Evolutionary conservation across 2,797 vertebrate species (phyloP), one percentile per base, ranked within the genome.

Genomic region (Paguma larvata): DNA sequence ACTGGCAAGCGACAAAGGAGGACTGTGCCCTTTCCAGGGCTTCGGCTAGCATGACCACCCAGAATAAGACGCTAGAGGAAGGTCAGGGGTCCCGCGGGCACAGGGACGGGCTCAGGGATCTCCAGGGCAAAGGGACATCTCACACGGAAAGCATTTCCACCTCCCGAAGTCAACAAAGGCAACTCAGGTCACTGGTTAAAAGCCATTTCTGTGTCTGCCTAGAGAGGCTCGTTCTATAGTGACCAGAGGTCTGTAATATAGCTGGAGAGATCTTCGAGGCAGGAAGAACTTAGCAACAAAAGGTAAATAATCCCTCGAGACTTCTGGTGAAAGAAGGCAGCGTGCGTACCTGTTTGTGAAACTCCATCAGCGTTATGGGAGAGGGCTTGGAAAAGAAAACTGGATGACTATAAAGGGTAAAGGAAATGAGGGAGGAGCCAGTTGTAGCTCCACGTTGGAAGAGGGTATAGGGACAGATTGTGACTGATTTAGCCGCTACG

Each of bases 31-130:
- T 89, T 6, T 30, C 48, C 25, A 13, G n/a, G 62, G 6, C 63
- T 73, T 34, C 6, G 4, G n/a, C 38, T 1, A 10, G 21, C 10
- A 6, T 0, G 3, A 7, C 6, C 11, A 1, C 10, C 53, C 27
- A 12, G 25, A 79, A 15, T 41, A 19, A 80, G 70, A 70, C 34
- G 32, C 3, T 38, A 0, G 65, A 70, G 44, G 59, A 46, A 72
- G 38, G 9, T 86, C n/a, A 18, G 23, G 13, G 70, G 73, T 30
- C 78, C 38, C 32, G 2, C 7, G 5, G 19, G 12, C 10, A 3
- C 9, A 8, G 6, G 48, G 23, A 51, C 3, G 67, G 67, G 38
- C 12, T 92, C 41, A 32, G 27, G 10, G 65, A 73, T 23, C 78
- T n/a, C 32, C 4, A 10, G 5, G 15, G 9, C 7, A 3, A 6